Conservation (phyloP, 2,888 invertebrate genomes). For the Petrolisthes manimaculis region DNA sequence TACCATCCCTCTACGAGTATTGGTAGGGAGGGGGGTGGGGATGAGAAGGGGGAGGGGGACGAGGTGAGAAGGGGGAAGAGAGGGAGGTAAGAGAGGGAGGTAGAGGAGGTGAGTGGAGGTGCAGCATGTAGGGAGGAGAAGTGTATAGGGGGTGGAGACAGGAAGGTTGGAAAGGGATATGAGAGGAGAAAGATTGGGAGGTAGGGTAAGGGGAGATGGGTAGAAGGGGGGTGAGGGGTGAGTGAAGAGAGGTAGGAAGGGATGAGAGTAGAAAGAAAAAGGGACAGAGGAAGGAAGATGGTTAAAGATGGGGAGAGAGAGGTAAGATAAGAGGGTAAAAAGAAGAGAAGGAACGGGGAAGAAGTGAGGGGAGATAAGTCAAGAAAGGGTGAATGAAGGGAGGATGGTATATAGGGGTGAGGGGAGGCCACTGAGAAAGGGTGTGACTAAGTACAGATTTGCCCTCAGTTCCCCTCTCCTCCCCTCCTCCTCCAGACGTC, state of each 20-base stretch:
- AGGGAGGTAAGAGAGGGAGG: not conserved
- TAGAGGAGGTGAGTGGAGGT: not conserved
- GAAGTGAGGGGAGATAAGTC: not conserved
- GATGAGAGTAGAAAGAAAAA: not conserved
- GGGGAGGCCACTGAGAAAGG: slow-evolving; percentile 10
- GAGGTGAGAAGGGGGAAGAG: not conserved
- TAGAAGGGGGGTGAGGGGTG: not conserved
- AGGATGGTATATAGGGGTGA: not conserved
- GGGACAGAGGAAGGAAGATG: not conserved
- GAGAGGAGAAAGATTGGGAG: not conserved
- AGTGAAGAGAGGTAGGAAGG: not conserved
- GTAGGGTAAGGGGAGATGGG: not conserved
- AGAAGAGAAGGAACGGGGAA: not conserved
- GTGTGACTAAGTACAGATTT: slow-evolving; percentile 16
- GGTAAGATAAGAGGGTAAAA: not conserved
- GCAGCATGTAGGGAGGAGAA: not conserved
- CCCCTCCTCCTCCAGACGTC: not conserved
- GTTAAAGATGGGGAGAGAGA: not conserved
- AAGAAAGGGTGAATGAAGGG: not conserved
- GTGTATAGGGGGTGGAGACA: not conserved
- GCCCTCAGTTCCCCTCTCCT: not conserved
- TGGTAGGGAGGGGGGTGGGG: not conserved
- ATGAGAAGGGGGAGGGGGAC: not conserved
- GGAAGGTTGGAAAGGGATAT: not conserved
- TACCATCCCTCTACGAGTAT: not conserved